Evolutionary conservation across 1,140 invertebrate species (phyloP), one percentile per base, ranked within the genome.

Genomic region (Drosophila albomicans): DNA sequence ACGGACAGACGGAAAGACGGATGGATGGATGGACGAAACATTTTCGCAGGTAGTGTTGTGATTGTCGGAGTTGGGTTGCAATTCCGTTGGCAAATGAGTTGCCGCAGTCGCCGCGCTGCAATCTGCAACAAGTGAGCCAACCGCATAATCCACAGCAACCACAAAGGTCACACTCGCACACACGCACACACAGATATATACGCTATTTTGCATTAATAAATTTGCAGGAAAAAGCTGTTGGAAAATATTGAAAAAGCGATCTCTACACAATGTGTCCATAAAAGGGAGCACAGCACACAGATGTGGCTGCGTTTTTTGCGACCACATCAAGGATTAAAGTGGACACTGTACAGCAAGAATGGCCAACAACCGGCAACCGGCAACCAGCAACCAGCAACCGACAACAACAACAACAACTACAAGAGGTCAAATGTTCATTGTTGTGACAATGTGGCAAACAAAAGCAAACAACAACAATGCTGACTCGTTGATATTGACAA

Each of bases 401-500:
- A 16, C 61, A 41, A 15, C 65, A 49, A 1, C 66, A 52, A 11
- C 59, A 57, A 56, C n/a, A 56, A 15, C 41, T 56, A 28, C 30
- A 51, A 16, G 13, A 56, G 3, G 38, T 30, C 43, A 32, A 51
- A 59, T 68, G 49, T 61, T 56, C 56, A 62, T 73, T 77, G 78
- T 75, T 85, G 74, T 85, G 82, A 81, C 81, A 88, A 77, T 87
- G 80, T 80, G 80, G 79, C 73, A 82, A 87, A 84, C 82, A 80
- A 88, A 88, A 78, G 66, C 80, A 81, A 76, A 75, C 59, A 69
- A 78, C 74, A 73, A 79, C 75, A 72, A 72, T 49, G 63, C 61
- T 66, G 78, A 81, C 59, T 69, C 82, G 79, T 80, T 91, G 86
- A 82, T 89, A 91, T 91, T 87, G 90, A 91, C 90, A 91, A 91